Conservation (phyloP, 1,140 invertebrate genomes). For the Ladona fulva region DNA sequence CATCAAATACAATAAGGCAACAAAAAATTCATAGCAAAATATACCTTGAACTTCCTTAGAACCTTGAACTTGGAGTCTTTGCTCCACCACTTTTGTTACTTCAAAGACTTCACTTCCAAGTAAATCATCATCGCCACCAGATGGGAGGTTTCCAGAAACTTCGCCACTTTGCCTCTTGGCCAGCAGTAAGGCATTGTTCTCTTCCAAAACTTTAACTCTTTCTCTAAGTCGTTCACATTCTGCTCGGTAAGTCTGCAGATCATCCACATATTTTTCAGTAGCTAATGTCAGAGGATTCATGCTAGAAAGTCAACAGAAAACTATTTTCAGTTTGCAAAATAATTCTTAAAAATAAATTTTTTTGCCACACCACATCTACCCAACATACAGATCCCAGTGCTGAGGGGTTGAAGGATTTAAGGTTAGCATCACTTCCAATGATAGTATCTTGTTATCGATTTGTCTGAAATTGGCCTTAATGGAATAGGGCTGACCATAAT, state of each 20-base stretch:
- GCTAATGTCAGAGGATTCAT: conserved; percentile 68
- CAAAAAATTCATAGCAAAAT: no score
- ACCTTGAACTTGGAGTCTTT: background rate
- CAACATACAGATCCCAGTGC: no score
- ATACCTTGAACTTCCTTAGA: background rate
- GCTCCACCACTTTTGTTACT: background rate
- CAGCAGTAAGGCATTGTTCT: background rate
- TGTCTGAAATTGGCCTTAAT: no score
- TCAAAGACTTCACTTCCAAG: background rate
- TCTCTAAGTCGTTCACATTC: conserved; percentile 55
- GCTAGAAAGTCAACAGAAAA: conserved; percentile 20
- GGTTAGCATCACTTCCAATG: no score
- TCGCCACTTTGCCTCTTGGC: background rate
- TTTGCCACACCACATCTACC: no score
- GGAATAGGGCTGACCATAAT: no score
- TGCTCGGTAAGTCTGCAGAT: conserved; percentile 55
- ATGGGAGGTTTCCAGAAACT: background rate
- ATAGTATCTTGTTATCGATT: no score
- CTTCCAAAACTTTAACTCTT: conserved; percentile 32
- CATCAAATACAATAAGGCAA: no score
- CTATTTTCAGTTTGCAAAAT: no score
- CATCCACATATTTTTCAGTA: conserved; percentile 49
- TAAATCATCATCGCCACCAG: background rate
- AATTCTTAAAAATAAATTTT: no score
- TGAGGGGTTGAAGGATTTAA: no score